Evolutionary conservation across 1,140 invertebrate genomes (phyloP), one percentile per base, ranked within the genome.

Genomic region (Marisa cornuarietis): DNA sequence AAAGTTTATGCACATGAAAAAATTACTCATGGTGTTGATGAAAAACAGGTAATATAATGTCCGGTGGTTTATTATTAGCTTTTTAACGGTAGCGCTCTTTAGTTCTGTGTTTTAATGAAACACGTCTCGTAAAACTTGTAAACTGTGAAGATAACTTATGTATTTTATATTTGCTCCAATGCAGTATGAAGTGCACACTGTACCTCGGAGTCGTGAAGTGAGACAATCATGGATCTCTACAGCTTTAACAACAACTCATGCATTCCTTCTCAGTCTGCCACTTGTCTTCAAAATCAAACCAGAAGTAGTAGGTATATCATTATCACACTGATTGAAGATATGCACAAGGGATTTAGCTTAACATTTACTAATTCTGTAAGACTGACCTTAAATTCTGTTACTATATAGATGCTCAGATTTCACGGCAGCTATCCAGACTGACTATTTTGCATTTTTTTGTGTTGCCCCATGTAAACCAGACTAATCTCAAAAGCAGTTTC

Each of bases 171-270:
- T 9, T 61, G 79, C 79, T 81, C 76, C 16, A 54, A 85, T 83
- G 24, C 85, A 87, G 86, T 95, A 93, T 89, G 85, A 87, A 76
- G 90, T 96, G 49, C 82, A 92, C 11, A 91, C 91, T 83, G 95
- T 98, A 83, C 95, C 95, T 49, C 93, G 97, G 85, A 96, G 96
- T 88, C 92, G 98, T 84, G 93, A 95, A 91, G 97, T 99, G 24
- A 93, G 94, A 62, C 98, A 99, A 87, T 95, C 95, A 2, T 99
- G 95, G 90, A 79, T 95, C 0, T 94, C 95, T 49, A 95, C 95
- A 62, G 86, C 97, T 69, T 93, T 94, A 79, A 96, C 95, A 51
- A 98, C 96, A 22, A 24, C 96, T 0, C 92, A 93, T 88, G 94
- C 97, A 0, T 93, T 93, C 52, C 79, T 95, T 0, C 92, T 92